Conservation (phyloP, 2,888 invertebrate species). For the Spilosoma lubricipeda region DNA sequence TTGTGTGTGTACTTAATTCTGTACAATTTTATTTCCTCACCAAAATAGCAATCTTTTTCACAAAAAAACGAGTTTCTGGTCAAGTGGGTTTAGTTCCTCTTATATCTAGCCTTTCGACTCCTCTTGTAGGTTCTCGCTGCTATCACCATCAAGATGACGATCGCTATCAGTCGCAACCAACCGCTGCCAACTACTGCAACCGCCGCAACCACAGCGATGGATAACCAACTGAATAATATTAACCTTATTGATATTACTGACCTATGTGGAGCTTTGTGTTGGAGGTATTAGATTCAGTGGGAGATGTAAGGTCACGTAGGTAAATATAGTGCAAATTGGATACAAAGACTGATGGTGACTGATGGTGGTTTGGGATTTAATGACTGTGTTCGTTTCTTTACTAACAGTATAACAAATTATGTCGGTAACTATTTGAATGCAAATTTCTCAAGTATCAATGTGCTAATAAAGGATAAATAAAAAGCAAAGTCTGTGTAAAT, state of each 20-base stretch:
- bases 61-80: not conserved
- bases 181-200: constrained; percentile 70
- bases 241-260: constrained; percentile 13
- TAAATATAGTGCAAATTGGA: too few relatives aligned
- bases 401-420: too few relatives aligned
- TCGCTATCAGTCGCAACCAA: constrained; percentile 74
- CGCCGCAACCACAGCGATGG: constrained; percentile 68
- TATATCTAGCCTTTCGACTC: constrained; percentile 37
- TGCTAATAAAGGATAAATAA: too few relatives aligned
- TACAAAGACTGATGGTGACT: not conserved
- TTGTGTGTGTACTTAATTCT: not conserved
- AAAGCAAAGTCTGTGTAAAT: too few relatives aligned
- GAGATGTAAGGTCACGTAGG: not conserved
- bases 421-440: not conserved
- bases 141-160: constrained; percentile 70
- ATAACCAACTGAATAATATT: constrained; percentile 24
- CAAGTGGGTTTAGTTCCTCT: constrained; percentile 6
- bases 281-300: not conserved
- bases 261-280: not conserved
- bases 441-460: not conserved
- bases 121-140: constrained; percentile 59
- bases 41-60: not conserved
- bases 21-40: not conserved
- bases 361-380: not conserved
- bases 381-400: not conserved